Conservation (phyloP, 2,888 invertebrate species). For the Tribolium freemani region DNA sequence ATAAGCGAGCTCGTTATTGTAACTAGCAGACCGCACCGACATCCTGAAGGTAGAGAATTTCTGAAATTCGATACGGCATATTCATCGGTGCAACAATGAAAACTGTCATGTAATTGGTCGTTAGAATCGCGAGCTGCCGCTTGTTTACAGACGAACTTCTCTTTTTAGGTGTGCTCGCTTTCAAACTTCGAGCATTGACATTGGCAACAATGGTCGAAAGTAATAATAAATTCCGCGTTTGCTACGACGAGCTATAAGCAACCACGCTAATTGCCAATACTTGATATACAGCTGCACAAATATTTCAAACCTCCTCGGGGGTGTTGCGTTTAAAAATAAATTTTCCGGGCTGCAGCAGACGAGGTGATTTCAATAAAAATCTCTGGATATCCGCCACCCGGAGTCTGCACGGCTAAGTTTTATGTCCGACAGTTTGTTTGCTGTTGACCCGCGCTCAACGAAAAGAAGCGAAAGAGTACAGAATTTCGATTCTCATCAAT, state of each 20-base stretch:
- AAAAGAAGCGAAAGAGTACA: slow-evolving; percentile 49
- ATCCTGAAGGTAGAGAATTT: slow-evolving; percentile 49
- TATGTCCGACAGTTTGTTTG: slow-evolving; percentile 50
- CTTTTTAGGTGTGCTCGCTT: slow-evolving; percentile 47
- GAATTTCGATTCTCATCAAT: slow-evolving; percentile 56
- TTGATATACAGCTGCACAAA: slow-evolving; percentile 24
- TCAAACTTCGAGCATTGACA: slow-evolving; percentile 45
- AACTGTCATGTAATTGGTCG: slow-evolving; percentile 58
- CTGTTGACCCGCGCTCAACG: slow-evolving; percentile 47
- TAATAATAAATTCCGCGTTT: slow-evolving; percentile 39
- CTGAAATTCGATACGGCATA: slow-evolving; percentile 57
- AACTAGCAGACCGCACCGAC: slow-evolving; percentile 56
- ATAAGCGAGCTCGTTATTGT: slow-evolving; percentile 60
- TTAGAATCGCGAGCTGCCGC: slow-evolving; percentile 53
- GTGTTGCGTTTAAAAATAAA: not conserved
- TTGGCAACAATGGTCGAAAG: slow-evolving; percentile 45
- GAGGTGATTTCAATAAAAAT: slow-evolving; percentile 20
- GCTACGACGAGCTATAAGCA: slow-evolving; percentile 31
- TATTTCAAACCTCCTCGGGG: slow-evolving; percentile 8
- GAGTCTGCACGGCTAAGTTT: slow-evolving; percentile 33
- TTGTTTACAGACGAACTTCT: slow-evolving; percentile 50
- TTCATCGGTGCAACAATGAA: slow-evolving; percentile 58
- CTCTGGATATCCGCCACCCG: slow-evolving; percentile 8
- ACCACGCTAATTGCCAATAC: slow-evolving; percentile 33
- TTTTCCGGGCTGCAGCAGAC: not conserved